Evolutionary conservation across 2,888 invertebrate species (phyloP).

Genomic region (Limenitis camilla): DNA sequence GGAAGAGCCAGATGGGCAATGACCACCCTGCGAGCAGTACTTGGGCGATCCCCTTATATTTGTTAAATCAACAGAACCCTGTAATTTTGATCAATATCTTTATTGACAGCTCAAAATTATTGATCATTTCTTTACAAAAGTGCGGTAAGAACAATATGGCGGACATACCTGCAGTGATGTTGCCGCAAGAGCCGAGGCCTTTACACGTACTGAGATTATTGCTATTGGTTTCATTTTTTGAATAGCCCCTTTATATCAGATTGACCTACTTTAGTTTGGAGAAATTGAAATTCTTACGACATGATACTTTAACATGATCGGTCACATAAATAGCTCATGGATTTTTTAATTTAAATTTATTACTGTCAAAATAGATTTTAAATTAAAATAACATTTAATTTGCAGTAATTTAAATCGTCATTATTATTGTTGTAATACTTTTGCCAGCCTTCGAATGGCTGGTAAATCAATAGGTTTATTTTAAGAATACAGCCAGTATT

Average conservation of each 20-base stretch:
- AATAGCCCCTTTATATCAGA: slow-evolving; percentile 67
- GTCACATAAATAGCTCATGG: slow-evolving; percentile 20
- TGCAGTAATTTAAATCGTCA: too few species aligned
- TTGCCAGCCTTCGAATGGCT: too few species aligned
- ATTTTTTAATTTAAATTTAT: too few species aligned
- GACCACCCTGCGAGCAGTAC: slow-evolving; percentile 61
- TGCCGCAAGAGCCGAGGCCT: slow-evolving; percentile 47
- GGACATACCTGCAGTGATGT: slow-evolving; percentile 52
- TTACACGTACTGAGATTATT: slow-evolving; percentile 59
- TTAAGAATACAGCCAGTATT: too few species aligned
- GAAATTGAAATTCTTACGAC: slow-evolving; percentile 58
- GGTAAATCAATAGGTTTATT: too few species aligned
- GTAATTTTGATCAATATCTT: slow-evolving; percentile 75
- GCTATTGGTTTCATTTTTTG: slow-evolving; percentile 67
- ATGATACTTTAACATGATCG: slow-evolving; percentile 35
- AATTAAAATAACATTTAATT: too few species aligned
- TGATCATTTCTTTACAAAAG: slow-evolving; percentile 70
- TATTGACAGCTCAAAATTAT: slow-evolving; percentile 71
- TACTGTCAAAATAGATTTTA: too few species aligned
- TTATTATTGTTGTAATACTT: too few species aligned
- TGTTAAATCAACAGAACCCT: slow-evolving; percentile 73
- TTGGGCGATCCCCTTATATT: slow-evolving; percentile 63
- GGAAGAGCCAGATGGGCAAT: slow-evolving; percentile 61
- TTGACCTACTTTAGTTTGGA: slow-evolving; percentile 62
- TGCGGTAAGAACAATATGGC: slow-evolving; percentile 61